Conservation (phyloP, 2,888 invertebrate species). For the Drosophila cracens region DNA sequence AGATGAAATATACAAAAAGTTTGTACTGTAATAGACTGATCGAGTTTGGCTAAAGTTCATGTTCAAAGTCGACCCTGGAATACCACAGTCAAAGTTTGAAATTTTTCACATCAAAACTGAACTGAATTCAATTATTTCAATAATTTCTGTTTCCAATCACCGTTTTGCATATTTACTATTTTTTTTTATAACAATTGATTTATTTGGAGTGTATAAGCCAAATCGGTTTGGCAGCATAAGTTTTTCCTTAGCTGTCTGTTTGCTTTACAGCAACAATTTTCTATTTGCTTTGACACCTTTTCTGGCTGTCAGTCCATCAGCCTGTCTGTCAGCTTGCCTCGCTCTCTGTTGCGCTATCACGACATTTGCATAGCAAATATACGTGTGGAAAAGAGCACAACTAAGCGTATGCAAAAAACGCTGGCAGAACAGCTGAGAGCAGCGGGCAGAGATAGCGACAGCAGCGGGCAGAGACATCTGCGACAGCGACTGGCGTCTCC, state of each 20-base stretch:
- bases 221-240: not conserved
- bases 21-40: not conserved
- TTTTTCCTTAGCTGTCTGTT: constrained; percentile 18
- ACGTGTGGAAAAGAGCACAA: constrained; percentile 35
- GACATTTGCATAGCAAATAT: constrained; percentile 46
- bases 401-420: constrained; percentile 57
- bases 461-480: constrained; percentile 1
- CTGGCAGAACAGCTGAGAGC: constrained; percentile 57
- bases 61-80: not conserved
- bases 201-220: not conserved
- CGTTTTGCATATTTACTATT: not conserved
- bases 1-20: not conserved
- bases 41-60: not conserved
- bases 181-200: not conserved
- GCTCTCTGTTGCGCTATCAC: constrained; percentile 43
- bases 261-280: constrained; percentile 48
- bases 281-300: constrained; percentile 71
- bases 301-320: constrained; percentile 24
- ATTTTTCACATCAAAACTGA: too few relatives aligned
- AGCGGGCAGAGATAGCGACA: not conserved
- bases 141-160: not conserved
- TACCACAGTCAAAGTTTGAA: not conserved
- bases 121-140: not conserved
- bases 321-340: constrained; percentile 29
- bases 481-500: constrained; percentile 20